Conservation (phyloP, 2,888 invertebrate genomes). For the Petrolisthes manimaculis region DNA sequence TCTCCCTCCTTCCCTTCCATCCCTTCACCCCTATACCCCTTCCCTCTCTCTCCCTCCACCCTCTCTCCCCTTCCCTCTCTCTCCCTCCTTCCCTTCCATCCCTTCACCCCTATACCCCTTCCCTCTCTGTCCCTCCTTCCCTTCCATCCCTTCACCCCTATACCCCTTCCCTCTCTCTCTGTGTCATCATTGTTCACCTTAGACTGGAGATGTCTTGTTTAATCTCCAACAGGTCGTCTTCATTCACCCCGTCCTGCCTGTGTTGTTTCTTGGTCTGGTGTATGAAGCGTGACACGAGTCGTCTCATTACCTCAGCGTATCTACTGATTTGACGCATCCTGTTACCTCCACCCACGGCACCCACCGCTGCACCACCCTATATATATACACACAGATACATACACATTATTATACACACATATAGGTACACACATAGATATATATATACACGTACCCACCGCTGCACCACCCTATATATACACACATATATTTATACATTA, state of each 20-base stretch:
- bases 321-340: constrained; percentile 24
- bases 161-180: background rate
- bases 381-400: background rate
- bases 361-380: constrained; percentile 13
- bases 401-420: too few relatives aligned
- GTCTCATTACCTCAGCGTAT: constrained; percentile 72
- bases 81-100: background rate
- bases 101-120: background rate
- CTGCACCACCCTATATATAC: too few relatives aligned
- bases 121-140: background rate
- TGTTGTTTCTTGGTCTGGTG: constrained; percentile 73
- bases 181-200: constrained; percentile 68
- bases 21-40: too few relatives aligned
- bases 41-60: too few relatives aligned
- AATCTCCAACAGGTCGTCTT: constrained; percentile 74
- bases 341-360: background rate
- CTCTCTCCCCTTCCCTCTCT: too few relatives aligned
- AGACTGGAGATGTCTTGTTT: constrained; percentile 75
- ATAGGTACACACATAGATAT: too few relatives aligned
- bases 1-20: too few relatives aligned
- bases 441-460: too few relatives aligned
- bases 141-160: background rate
- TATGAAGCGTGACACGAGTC: constrained; percentile 73
- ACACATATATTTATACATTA: too few relatives aligned
- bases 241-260: constrained; percentile 74